Conservation (phyloP, 64 coral and sea anemone genomes). For the Actinia tenebrosa region DNA sequence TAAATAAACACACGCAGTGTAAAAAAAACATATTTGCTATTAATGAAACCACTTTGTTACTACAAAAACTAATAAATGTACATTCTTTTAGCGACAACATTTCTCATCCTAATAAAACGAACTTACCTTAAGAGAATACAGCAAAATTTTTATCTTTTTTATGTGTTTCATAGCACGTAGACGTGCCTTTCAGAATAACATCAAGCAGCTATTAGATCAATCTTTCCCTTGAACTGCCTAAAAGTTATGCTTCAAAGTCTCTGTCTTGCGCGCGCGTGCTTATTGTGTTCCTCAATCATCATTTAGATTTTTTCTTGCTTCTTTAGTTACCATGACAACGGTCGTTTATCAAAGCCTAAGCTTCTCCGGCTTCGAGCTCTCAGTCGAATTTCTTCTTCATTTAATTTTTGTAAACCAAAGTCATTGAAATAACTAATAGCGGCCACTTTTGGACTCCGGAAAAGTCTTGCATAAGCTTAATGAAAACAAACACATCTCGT, state of each 20-base stretch:
- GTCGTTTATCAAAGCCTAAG: constrained; percentile 13
- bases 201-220: neutral
- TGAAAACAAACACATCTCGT: neutral
- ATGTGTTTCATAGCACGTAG: neutral
- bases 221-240: neutral
- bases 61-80: neutral
- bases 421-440: neutral
- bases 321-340: neutral
- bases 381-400: neutral
- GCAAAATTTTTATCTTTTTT: too few species aligned
- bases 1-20: neutral
- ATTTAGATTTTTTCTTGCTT: constrained; percentile 5
- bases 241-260: neutral
- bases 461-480: neutral
- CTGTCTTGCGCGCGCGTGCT: neutral
- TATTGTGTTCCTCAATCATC: neutral
- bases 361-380: neutral
- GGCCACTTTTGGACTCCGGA: neutral
- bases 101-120: neutral
- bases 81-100: neutral
- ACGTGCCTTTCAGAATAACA: neutral
- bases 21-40: neutral
- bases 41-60: too few species aligned
- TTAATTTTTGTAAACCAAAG: neutral
- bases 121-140: neutral